These are phyloP conservation scores for Ypsolopha scabrella DNA, from an alignment of 2,888 invertebrate genomes.

Conservation along the genomic window DNA sequence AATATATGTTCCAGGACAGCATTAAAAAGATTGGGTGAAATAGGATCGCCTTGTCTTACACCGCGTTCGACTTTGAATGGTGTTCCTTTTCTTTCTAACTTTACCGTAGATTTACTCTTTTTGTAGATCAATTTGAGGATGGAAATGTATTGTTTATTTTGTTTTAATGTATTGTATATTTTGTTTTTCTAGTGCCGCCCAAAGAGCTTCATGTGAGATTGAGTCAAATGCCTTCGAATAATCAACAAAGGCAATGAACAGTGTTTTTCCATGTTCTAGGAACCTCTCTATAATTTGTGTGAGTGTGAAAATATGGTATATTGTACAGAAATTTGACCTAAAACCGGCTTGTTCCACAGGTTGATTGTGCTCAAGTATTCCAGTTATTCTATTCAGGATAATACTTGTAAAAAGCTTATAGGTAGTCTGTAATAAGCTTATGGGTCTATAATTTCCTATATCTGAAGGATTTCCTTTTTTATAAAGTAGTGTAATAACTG, in stretches of 20 bases:
- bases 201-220: not conserved
- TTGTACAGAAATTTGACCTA: not conserved
- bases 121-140: not conserved
- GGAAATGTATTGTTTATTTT: too few species aligned
- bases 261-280: not conserved
- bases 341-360: not conserved
- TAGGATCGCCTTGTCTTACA: not conserved
- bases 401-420: not conserved
- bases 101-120: not conserved
- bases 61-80: not conserved
- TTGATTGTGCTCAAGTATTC: not conserved
- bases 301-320: not conserved
- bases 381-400: not conserved
- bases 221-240: slow-evolving; percentile 2
- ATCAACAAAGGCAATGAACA: not conserved
- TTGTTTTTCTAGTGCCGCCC: not conserved
- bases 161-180: too few species aligned
- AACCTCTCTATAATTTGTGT: not conserved
- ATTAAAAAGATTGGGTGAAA: not conserved
- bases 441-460: not conserved
- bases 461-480: not conserved
- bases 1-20: too few species aligned
- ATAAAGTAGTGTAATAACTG: not conserved
- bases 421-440: not conserved
- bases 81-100: not conserved